Percentiles rank a stretch among this genome's conserved stretches.
Evolutionary conservation across 2,113 vertebrate species (phyloP).

Genomic region (Sceloporus undulatus): DNA sequence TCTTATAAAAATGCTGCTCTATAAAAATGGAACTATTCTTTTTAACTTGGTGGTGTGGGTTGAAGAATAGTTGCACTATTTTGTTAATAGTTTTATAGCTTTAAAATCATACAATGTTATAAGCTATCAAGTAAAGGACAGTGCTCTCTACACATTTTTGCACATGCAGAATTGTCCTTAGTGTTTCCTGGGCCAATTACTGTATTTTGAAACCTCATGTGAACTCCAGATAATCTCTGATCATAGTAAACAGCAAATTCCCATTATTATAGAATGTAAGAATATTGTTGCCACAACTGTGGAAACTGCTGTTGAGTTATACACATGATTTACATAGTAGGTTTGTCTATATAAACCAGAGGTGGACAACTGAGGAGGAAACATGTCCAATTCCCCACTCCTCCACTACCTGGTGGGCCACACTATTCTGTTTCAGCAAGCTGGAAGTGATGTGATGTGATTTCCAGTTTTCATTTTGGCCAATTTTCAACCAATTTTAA

Average conservation of each 20-base stretch:
- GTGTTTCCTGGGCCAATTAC: background rate
- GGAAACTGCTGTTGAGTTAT: background rate
- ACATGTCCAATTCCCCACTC: too few relatives aligned
- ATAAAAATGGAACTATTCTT: background rate
- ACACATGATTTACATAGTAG: background rate
- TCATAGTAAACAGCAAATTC: background rate
- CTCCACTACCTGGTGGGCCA: too few relatives aligned
- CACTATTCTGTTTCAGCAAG: too few relatives aligned
- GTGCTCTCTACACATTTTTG: background rate
- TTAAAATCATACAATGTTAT: background rate
- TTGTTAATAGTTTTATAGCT: constrained; percentile 49
- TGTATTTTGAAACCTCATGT: background rate
- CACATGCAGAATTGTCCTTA: background rate
- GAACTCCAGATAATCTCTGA: background rate
- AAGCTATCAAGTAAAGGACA: background rate
- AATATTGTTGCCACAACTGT: background rate
- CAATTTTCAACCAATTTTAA: too few relatives aligned
- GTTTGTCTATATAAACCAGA: background rate
- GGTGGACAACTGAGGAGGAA: too few relatives aligned
- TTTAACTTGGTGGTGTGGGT: constrained; percentile 21
- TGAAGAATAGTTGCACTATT: constrained; percentile 5
- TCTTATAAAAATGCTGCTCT: constrained; percentile 35
- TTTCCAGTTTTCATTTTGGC: too few relatives aligned
- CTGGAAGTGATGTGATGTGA: too few relatives aligned
- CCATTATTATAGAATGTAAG: background rate